Percentiles rank a stretch among this genome's conserved stretches.
Evolutionary conservation across 2,888 invertebrate species (phyloP).

Genomic region (Pseudococcus longispinus): DNA sequence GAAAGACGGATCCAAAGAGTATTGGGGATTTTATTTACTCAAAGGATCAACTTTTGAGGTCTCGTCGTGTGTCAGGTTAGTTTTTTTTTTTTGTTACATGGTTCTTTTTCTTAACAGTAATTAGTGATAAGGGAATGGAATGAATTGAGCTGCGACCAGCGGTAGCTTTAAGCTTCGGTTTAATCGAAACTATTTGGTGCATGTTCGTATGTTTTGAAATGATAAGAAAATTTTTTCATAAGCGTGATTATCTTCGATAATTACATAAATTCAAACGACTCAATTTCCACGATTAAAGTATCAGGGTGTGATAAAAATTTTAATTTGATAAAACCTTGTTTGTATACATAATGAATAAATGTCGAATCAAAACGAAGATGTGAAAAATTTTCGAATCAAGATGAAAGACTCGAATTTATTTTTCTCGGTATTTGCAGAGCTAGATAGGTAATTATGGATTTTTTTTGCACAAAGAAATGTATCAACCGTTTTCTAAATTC

Average conservation of each 20-base stretch:
- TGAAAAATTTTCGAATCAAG: not conserved
- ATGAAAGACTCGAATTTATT: not conserved
- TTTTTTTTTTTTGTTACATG: not conserved
- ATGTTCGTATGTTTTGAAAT: not conserved
- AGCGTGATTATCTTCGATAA: not conserved
- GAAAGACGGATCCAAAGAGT: conserved; percentile 82
- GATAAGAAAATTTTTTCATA: not conserved
- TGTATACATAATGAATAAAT: not conserved
- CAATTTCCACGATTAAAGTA: not conserved
- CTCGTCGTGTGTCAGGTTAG: conserved; percentile 76
- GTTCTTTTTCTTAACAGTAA: not conserved
- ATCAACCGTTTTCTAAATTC: not conserved
- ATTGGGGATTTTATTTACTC: conserved; percentile 82
- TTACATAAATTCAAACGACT: not conserved
- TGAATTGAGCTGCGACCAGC: not conserved
- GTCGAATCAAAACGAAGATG: not conserved
- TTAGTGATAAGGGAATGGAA: not conserved
- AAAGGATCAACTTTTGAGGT: conserved; percentile 77
- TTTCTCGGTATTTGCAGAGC: not conserved
- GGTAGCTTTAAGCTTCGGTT: not conserved
- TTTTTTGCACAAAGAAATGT: not conserved
- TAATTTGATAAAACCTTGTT: not conserved
- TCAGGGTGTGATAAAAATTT: not conserved
- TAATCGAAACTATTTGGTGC: not conserved
- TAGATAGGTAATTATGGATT: not conserved